Evolutionary conservation across 1,140 invertebrate species (phyloP), one percentile per base, ranked within the genome.

Genomic region (Saccostrea glomerata): DNA sequence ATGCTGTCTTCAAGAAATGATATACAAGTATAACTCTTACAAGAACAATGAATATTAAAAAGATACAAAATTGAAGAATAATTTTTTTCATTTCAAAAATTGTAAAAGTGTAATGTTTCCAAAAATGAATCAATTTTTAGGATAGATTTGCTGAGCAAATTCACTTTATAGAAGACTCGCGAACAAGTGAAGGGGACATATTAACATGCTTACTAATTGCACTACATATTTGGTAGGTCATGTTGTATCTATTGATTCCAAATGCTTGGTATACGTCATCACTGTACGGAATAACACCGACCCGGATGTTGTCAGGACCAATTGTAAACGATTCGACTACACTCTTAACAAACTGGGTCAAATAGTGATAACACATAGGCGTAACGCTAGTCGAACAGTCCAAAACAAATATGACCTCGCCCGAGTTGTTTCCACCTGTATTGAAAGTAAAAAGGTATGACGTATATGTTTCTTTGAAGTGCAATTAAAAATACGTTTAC

Each of bases 341-440:
- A 58, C 90, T 90, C 83, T 92, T 92, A 1, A 93, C 90, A 86
- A 93, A 93, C 25, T 90, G 87, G n/a, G 90, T 90, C 88, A 90
- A 87, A 63, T 89, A 56, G 13, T 89, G 84, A 85, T 93, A 93
- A 25, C 89, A 89, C 20, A 90, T 73, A 12, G 85, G 85, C 1
- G 90, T 91, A 36, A 91, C 83, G 83, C 91, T 92, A 12, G 89
- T 89, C 1, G 93, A 93, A 70, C 91, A 93, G 73, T 93, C 92
- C 47, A 93, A 85, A 2, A 92, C 85, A 90, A 93, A 93, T 0
- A 92, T 89, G 4, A 93, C 87, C 86, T 93, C 93, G 5, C 91
- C 92, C 56, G 90, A 91, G n/a, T 91, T 90, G 11, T 90, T 89
- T n/a, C 89, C 85, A 36, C 90, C 92, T 93, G 82, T 23, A 13